Base-by-base conservation (phyloP, 2,888 invertebrate genomes). In the Agonopterix alstromeriana region DNA sequence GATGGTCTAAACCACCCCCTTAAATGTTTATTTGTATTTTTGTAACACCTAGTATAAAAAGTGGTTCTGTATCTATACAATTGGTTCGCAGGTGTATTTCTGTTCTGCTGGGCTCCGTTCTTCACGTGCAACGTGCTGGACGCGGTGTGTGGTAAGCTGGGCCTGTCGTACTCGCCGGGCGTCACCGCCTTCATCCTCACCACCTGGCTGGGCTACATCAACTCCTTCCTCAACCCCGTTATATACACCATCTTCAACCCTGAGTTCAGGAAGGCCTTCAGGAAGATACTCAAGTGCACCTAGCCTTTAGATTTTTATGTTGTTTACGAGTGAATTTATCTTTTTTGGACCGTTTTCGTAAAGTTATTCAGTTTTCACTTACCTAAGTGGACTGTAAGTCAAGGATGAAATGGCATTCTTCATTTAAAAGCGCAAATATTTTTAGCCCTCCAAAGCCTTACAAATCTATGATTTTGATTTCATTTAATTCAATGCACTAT, bases 51-150 rank as follows among this genome's bases (percentile, higher is more conserved):
- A 14, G 3, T 14, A 17, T 3, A 2, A 17, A 17, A 5, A 27
- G 5, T 27, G 27, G 27, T 27, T 27, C n/a, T 27, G 7, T 27
- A 27, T 5, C 7, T 5, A 5, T 5, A 27, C 1, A 27, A 5
- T 27, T 52, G 63, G 60, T 60, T 68, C 90, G 10, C 91, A 99
- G 99, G 98, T 62, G 97, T 98, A 8, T 99, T 99, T 83, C 93
- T 99, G 43, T 92, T 98, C 71, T 99, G 99, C 88, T 99, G 99
- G 99, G 95, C 98, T 53, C 99, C 99, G 45, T 99, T 99, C 91
- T 99, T 99, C 92, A 97, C 97, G 7, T 97, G 98, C 89, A 98
- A 98, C 82, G 97, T 98, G 54, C 92, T 98, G 90, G 98, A 97
- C 80, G 99, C 98, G 1, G 93, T 99, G 79, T 98, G 98, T 90